Evolutionary conservation across 2,797 vertebrate species (phyloP).

Genomic region (Ctenochaetus hawaiiensis): DNA sequence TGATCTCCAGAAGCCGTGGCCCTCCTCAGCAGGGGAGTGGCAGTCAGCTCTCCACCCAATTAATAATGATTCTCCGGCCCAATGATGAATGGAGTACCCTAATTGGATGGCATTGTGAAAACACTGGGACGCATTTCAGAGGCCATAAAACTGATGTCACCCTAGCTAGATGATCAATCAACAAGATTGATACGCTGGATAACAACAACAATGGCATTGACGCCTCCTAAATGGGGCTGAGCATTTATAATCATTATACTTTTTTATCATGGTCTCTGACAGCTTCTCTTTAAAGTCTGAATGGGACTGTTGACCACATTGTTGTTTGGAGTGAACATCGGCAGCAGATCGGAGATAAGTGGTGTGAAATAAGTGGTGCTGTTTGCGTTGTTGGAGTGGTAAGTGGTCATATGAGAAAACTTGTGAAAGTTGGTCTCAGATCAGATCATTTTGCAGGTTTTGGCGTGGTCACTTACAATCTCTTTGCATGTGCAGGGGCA

Average conservation of each 20-base stretch:
- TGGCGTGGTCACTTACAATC: constrained; percentile 4
- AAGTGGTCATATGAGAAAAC: constrained; percentile 35
- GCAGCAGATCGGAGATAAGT: constrained; percentile 70
- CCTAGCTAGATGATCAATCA: constrained; percentile 86
- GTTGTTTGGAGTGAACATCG: constrained; percentile 74
- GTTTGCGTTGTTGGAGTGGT: constrained; percentile 37
- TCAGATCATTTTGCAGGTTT: constrained; percentile 23
- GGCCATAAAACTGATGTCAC: constrained; percentile 87
- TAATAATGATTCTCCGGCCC: constrained; percentile 86
- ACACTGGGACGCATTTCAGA: constrained; percentile 85
- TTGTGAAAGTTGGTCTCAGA: constrained; percentile 13
- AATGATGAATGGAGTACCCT: constrained; percentile 87
- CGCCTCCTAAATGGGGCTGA: constrained; percentile 81
- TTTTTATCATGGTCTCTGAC: constrained; percentile 81
- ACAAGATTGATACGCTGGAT: constrained; percentile 85
- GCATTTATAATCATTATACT: constrained; percentile 85
- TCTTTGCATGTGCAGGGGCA: constrained; percentile 17
- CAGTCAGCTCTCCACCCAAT: constrained; percentile 85
- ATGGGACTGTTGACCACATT: constrained; percentile 79
- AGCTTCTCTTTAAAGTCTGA: constrained; percentile 81
- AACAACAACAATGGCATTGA: constrained; percentile 84
- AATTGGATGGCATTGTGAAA: constrained; percentile 89
- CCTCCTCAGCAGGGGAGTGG: constrained; percentile 84
- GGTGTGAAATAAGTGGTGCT: constrained; percentile 58
- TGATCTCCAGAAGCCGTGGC: constrained; percentile 71